These are phyloP conservation scores for Scyliorhinus canicula DNA, from an alignment of 2,797 vertebrate genomes.

Conservation along the genomic window DNA sequence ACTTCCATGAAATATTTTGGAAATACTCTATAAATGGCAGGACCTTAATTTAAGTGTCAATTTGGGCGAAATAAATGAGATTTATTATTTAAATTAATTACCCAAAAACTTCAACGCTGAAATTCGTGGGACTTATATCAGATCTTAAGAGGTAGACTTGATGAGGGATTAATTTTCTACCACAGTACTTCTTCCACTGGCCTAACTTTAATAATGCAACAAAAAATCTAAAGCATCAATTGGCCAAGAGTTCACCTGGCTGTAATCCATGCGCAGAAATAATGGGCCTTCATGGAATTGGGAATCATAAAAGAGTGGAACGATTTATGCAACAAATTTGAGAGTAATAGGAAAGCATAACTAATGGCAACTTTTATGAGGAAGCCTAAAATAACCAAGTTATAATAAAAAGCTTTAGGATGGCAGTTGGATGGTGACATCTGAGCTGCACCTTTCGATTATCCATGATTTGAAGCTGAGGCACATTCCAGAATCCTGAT, in stretches of 20 bases:
- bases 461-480: neutral
- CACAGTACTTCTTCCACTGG: neutral
- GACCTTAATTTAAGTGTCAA: constrained; percentile 18
- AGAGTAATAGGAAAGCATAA: neutral
- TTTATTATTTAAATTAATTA: constrained; percentile 30
- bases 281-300: neutral
- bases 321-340: constrained; percentile 8
- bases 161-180: neutral
- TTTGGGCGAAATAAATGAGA: neutral
- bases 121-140: neutral
- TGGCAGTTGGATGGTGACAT: neutral
- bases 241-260: neutral
- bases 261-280: neutral
- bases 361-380: neutral
- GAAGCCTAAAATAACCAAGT: neutral
- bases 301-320: neutral
- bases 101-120: neutral
- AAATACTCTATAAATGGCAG: neutral
- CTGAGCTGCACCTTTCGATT: neutral
- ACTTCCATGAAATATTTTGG: neutral
- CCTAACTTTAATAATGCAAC: neutral
- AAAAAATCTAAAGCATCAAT: neutral
- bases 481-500: neutral
- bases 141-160: constrained; percentile 15
- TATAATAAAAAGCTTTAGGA: neutral